Evolutionary conservation across 2,797 vertebrate species (phyloP), one percentile per base, ranked within the genome.

Genomic region (Centropyge bicolor): DNA sequence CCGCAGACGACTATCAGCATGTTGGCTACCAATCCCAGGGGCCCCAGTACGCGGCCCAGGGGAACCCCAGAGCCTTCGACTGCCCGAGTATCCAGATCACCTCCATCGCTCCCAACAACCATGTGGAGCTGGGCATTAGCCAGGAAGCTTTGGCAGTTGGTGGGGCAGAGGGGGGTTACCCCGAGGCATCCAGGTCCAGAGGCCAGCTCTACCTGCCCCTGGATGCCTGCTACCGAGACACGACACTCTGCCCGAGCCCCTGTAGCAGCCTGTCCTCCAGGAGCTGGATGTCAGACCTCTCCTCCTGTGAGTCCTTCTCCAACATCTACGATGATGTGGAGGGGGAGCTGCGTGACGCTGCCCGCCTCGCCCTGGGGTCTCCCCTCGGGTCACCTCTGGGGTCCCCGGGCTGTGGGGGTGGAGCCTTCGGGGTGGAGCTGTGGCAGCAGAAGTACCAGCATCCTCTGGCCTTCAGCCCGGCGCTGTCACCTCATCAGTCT

Each of bases 61-160:
- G 95, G 93, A 96, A 94, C 91, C 94, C 94, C 91, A 96, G 96
- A 82, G 90, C 96, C n/a, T 99, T 99, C 31, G 96, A 98, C 86
- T 99, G 98, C 83, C 98, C 98, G 13, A 99, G 98, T 89, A 99
- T 99, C 87, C 97, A 99, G 87, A 99, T 99, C 81, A 95, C 95
- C 38, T 93, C 95, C 59, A 95, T 95, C 20, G 91, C 94, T 35
- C 85, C 93, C 0, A 91, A 85, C 88, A 90, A 52, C 61, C 91
- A 93, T 35, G 84, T 84, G 10, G 94, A 95, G 38, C 70, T 52
- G 1, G 74, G 61, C 52, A 8, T 27, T 17, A 74, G 61, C 48
- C 91, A 84, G 5, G 84, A 80, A 2, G 83, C 38, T 8, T 20
- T 76, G 74, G 78, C 12, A 1, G 65, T 52, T 16, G 75, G 60